Percentiles rank a stretch among this genome's conserved stretches.
Conservation (phyloP, 2,888 invertebrate species). For the Drosophila helvetica region DNA sequence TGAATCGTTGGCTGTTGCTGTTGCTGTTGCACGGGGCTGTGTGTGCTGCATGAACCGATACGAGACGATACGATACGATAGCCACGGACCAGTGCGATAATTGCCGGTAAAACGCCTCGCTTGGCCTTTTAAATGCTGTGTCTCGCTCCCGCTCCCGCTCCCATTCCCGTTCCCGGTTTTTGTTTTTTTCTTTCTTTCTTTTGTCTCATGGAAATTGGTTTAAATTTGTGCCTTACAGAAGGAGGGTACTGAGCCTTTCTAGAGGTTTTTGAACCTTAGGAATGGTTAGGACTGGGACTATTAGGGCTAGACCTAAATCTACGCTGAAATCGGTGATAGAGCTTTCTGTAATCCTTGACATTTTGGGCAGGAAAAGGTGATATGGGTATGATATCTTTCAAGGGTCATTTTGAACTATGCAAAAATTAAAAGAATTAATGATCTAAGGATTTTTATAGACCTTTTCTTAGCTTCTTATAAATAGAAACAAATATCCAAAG, state of each 20-base stretch:
- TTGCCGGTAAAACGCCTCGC: conserved; percentile 80
- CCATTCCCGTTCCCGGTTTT: no score
- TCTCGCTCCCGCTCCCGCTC: conserved; percentile 41
- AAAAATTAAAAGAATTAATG: no score
- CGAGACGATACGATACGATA: not conserved
- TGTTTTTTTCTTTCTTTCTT: conserved; percentile 18
- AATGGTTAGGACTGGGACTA: not conserved
- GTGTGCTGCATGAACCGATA: no score
- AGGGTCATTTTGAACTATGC: no score
- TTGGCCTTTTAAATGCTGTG: conserved; percentile 75
- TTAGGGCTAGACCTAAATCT: no score
- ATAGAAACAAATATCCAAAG: no score
- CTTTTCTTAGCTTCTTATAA: no score
- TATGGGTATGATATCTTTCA: no score
- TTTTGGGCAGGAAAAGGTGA: no score
- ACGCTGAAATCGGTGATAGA: no score
- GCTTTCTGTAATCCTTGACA: not conserved
- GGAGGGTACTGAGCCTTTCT: conserved; percentile 36
- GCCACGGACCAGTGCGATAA: conserved; percentile 66
- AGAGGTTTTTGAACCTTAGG: not conserved
- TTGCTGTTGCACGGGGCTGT: no score
- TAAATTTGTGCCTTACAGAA: conserved; percentile 4
- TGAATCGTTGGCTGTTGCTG: conserved; percentile 22
- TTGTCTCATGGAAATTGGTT: conserved; percentile 40
- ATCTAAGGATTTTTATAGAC: no score